These are phyloP conservation scores for Myripristis jacobus DNA, from an alignment of 2,797 vertebrate genomes.

Conservation along the genomic window DNA sequence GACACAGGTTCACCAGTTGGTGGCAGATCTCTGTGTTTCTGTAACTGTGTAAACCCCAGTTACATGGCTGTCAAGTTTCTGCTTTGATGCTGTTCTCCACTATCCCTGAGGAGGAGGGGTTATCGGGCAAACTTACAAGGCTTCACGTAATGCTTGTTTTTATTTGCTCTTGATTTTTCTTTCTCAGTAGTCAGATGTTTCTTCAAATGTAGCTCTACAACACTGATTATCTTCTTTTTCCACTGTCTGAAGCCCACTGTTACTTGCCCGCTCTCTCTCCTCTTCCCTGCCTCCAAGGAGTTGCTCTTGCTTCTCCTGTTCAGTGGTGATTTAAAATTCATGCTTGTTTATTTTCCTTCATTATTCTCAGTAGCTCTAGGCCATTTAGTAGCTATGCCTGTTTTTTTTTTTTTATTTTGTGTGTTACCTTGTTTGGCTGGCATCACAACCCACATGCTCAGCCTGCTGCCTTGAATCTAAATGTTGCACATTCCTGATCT, in stretches of 20 bases:
- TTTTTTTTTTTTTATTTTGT: neutral
- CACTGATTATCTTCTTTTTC: neutral
- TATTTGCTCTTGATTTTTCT: neutral
- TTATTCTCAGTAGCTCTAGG: neutral
- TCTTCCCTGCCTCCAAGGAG: neutral
- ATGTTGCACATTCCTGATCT: constrained; percentile 12
- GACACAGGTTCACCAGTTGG: neutral
- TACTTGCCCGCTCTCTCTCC: neutral
- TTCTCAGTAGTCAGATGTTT: neutral
- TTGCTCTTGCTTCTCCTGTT: neutral
- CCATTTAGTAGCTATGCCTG: neutral
- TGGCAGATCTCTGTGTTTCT: neutral
- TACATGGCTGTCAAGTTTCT: neutral
- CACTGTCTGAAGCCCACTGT: neutral
- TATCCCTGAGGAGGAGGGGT: neutral
- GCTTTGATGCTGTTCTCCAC: neutral
- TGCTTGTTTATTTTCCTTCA: constrained; percentile 14
- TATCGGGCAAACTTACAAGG: neutral
- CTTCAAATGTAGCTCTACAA: neutral
- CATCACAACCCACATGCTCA: neutral
- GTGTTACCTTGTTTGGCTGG: neutral
- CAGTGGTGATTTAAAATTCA: constrained; percentile 9
- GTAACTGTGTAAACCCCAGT: neutral
- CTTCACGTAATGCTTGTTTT: neutral
- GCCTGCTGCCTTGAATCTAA: neutral